Conservation (phyloP, 37 sponge, comb jelly and placozoan species). For the Ianthella basta region DNA sequence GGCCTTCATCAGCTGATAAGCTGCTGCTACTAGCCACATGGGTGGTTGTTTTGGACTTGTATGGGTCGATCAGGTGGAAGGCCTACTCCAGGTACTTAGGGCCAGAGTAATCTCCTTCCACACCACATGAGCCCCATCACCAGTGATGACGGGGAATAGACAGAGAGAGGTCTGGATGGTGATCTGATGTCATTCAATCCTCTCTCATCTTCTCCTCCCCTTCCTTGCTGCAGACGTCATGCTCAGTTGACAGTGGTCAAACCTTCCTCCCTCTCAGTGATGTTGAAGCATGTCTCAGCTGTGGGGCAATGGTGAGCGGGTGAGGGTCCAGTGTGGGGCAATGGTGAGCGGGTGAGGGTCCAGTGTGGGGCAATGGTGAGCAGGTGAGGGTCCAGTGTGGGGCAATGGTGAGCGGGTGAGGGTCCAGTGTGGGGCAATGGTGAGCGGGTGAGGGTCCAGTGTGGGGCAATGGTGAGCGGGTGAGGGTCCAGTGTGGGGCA, state of each 20-base stretch:
- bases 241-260: slow-evolving; percentile 57
- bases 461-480: not conserved
- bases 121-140: too few species aligned
- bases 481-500: not conserved
- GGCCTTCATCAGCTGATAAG: too few species aligned
- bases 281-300: slow-evolving; percentile 49
- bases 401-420: not conserved
- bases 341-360: not conserved
- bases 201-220: not conserved
- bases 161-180: too few species aligned
- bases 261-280: slow-evolving; percentile 61
- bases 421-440: not conserved
- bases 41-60: too few species aligned
- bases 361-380: not conserved
- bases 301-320: slow-evolving; percentile 64
- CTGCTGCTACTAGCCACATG: too few species aligned
- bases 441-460: not conserved
- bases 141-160: too few species aligned
- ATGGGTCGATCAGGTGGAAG: too few species aligned
- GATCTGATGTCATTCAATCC: too few species aligned
- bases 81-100: too few species aligned
- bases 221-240: slow-evolving; percentile 18
- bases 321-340: not conserved
- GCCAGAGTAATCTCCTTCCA: too few species aligned
- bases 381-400: not conserved